Percentiles rank a stretch among this genome's conserved stretches.
phyloP scores from a whole-genome alignment of 2,797 vertebrate species.

The Pseudotriccus pelzelni region DNA sequence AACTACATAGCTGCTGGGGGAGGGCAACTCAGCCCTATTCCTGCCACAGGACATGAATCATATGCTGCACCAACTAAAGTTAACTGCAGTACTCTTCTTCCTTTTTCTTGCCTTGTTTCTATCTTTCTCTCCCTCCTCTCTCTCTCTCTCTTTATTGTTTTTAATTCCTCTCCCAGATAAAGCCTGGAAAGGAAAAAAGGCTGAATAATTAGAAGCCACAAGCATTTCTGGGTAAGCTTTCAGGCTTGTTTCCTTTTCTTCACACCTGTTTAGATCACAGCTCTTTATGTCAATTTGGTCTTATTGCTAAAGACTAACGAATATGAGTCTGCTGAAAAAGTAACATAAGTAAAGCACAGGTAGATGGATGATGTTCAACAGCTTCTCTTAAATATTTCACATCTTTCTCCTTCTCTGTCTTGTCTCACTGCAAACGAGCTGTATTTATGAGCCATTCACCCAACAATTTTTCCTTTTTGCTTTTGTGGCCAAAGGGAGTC shows the following conservation, averaged over 20 bases:
- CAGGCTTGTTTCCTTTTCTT: not conserved
- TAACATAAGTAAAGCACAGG: not conserved
- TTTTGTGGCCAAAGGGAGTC: not conserved
- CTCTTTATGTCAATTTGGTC: not conserved
- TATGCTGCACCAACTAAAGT: not conserved
- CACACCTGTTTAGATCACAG: not conserved
- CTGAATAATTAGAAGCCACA: not conserved
- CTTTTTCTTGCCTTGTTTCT: not conserved
- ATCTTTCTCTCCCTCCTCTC: not conserved
- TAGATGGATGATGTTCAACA: not conserved
- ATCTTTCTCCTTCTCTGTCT: not conserved
- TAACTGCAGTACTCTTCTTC: not conserved
- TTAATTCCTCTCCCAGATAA: not conserved
- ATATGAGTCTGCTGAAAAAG: not conserved
- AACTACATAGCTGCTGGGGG: fast-evolving
- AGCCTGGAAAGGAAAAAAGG: not conserved
- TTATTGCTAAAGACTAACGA: not conserved
- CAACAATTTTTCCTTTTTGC: not conserved
- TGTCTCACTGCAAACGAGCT: not conserved
- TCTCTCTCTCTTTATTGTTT: not conserved
- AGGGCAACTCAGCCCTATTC: not conserved
- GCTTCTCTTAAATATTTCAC: not conserved
- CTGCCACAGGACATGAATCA: not conserved
- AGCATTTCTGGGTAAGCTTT: not conserved
- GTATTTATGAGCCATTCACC: not conserved